Base-by-base conservation (phyloP, 2,888 invertebrate genomes). In the Vesta saturnalis region DNA sequence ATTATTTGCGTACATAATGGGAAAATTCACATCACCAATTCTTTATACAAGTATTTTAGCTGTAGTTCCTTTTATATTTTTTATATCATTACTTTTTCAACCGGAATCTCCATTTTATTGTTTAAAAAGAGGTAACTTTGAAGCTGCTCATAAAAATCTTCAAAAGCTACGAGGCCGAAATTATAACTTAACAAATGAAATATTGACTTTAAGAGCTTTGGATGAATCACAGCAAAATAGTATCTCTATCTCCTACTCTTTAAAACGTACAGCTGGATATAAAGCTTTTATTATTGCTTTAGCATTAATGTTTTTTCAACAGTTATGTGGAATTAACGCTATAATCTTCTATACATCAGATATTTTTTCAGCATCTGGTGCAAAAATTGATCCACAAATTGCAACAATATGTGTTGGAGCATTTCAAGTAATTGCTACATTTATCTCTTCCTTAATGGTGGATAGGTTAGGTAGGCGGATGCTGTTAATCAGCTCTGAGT, bases 261-360 rank as follows among this genome's bases (percentile, higher is more conserved):
- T 71, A 12, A 61, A 60, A 55, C 64, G 90, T 59, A 89, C 85
- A 72, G 88, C 89, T 0, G 89, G 92, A 0, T 81, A 88, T 18
- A 91, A 89, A 79, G 93, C 91, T 0, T 83, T 93, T 1, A 67
- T 90, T n/a, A 92, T 94, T 69, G 90, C 90, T 71, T 90, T 92
- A 78, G 90, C 91, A 0, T 86, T 96, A 4, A 96, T 96, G 95
- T 85, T 94, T 77, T 94, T 96, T 84, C 97, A 97, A 80, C 96
- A 96, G 81, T 85, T 95, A 64, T 90, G 92, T 68, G 94, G 94
- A 47, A 90, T 94, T 59, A 95, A 95, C 77, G 93, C 93, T 0
- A 91, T 95, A 6, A 92, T 95, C 72, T 93, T 95, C 82, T 94
- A 94, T 78, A 89, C 92, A 0, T 88, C 88, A 0, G 82, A 86